Conservation (phyloP, 2,113 vertebrate species). For the Pyrgilauda ruficollis region DNA sequence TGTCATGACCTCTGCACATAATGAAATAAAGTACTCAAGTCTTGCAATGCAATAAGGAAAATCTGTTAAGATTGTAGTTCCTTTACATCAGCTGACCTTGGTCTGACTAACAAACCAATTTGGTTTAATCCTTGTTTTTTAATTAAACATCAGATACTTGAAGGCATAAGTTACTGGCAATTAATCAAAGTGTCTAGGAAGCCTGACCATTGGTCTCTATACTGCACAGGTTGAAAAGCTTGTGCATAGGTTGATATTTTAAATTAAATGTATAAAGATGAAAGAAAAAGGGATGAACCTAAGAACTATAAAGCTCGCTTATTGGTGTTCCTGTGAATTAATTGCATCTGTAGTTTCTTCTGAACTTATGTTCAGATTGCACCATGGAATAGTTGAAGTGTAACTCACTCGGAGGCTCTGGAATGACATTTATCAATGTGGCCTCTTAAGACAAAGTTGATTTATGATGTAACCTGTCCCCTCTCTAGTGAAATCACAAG, state of each 20-base stretch:
- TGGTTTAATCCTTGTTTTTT: neutral
- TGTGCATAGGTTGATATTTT: neutral
- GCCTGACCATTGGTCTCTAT: rapidly evolving
- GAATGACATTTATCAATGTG: neutral
- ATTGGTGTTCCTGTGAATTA: neutral
- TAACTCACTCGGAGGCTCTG: neutral
- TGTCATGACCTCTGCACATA: neutral
- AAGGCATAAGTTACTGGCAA: neutral
- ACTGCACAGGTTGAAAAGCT: neutral
- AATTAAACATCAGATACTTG: neutral
- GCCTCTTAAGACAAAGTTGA: neutral
- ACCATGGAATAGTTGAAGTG: neutral
- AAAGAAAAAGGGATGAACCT: neutral
- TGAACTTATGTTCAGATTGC: rapidly evolving
- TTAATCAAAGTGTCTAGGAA: neutral
- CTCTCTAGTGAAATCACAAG: neutral
- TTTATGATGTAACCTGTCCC: neutral
- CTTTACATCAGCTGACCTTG: neutral
- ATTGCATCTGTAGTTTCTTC: neutral
- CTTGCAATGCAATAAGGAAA: neutral
- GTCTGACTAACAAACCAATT: neutral
- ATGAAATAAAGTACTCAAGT: neutral
- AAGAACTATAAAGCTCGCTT: rapidly evolving
- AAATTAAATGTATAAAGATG: neutral
- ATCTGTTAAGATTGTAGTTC: neutral